A percentile compares a stretch with the other conserved stretches of the same genome.
Evolutionary conservation across 2,113 vertebrate genomes (phyloP).

Genomic region (Peromyscus californicus): DNA sequence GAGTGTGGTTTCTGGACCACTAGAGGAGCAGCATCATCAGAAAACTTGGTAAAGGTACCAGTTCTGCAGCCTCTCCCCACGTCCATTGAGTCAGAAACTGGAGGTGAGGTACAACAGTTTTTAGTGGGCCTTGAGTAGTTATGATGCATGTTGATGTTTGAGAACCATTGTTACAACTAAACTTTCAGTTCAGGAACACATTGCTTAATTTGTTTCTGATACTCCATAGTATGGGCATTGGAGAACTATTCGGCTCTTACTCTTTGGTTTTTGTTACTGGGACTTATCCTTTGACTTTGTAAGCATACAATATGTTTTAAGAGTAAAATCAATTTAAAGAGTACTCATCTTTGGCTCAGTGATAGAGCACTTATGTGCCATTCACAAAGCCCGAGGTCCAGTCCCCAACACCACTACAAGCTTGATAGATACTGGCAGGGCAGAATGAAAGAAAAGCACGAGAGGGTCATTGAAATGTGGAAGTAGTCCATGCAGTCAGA

Average conservation of each 20-base stretch:
- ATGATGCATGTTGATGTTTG: neutral
- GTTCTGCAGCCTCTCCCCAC: neutral
- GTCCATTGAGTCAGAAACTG: neutral
- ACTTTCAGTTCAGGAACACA: neutral
- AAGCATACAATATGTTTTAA: neutral
- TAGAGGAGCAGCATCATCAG: neutral
- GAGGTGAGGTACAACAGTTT: neutral
- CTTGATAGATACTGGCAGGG: neutral
- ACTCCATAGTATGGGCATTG: neutral
- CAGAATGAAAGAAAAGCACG: slow-evolving; percentile 15
- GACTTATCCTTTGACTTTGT: neutral
- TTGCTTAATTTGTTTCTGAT: neutral
- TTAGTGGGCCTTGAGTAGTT: neutral
- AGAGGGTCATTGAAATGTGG: neutral
- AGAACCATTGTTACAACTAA: neutral
- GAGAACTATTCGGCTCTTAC: neutral
- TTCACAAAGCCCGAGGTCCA: neutral
- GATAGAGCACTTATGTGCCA: neutral
- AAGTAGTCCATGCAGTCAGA: neutral
- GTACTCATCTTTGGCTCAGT: neutral
- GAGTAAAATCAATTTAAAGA: neutral
- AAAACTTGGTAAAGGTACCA: neutral
- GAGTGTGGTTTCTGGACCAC: neutral
- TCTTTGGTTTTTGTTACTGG: neutral
- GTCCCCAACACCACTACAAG: neutral